phyloP scores from a whole-genome alignment of 2,888 invertebrate genomes.

The Azorinus chamasolen region DNA sequence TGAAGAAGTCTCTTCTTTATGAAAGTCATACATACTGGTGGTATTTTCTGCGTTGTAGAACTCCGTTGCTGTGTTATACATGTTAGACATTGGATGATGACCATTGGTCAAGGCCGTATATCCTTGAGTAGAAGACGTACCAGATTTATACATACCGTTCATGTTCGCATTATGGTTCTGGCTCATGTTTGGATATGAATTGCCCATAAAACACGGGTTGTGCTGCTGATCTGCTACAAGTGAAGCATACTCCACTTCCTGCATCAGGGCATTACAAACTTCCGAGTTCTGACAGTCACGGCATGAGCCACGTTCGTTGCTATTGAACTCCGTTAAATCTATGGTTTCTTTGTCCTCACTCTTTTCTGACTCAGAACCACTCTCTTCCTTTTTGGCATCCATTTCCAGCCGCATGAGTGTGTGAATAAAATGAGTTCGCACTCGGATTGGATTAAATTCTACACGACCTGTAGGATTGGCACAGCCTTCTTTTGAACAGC shows the following conservation, averaged over 20 bases:
- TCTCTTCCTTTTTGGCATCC: conserved; percentile 70
- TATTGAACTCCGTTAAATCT: conserved; percentile 83
- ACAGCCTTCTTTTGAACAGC: conserved; percentile 97
- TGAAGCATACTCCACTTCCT: conserved; percentile 80
- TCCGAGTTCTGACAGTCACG: conserved; percentile 85
- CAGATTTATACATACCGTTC: conserved; percentile 50
- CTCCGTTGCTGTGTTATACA: conserved; percentile 48
- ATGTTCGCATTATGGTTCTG: conserved; percentile 35
- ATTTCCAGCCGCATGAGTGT: conserved; percentile 93
- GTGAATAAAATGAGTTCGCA: conserved; percentile 98
- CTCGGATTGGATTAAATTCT: conserved; percentile 98
- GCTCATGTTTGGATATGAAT: conserved; percentile 47
- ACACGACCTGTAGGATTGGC: conserved; percentile 96
- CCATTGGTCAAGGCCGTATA: conserved; percentile 56
- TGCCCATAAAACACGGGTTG: conserved; percentile 41
- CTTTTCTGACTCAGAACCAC: conserved; percentile 24
- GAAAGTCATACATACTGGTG: conserved; percentile 78
- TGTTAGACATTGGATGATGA: conserved; percentile 26
- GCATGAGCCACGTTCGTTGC: conserved; percentile 85
- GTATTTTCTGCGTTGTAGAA: conserved; percentile 81
- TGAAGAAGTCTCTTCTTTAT: conserved; percentile 84
- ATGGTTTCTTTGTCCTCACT: conserved; percentile 87
- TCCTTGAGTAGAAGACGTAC: conserved; percentile 38
- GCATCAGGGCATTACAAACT: conserved; percentile 84
- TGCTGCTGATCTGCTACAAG: conserved; percentile 66